Percentiles rank a stretch among this genome's conserved stretches.
phyloP scores from a whole-genome alignment of 2,797 vertebrate species.

The Falco novaeseelandiae region DNA sequence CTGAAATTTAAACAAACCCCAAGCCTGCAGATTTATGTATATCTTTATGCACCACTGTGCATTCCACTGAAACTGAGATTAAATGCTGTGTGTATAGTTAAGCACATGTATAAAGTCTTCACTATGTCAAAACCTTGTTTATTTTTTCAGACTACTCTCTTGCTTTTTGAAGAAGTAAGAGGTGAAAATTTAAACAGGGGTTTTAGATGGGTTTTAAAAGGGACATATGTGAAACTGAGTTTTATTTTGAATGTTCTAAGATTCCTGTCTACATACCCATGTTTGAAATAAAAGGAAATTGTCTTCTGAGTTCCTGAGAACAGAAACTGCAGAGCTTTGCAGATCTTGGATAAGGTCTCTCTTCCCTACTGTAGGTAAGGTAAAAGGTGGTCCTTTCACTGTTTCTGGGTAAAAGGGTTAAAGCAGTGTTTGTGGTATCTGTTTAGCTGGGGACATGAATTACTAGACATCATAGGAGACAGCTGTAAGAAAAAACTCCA shows the following conservation, averaged over 20 bases:
- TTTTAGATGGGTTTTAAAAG: background rate
- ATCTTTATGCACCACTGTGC: background rate
- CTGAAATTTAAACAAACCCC: background rate
- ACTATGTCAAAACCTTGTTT: background rate
- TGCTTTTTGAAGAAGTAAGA: background rate
- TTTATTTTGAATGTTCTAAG: background rate
- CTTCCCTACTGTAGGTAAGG: accelerated
- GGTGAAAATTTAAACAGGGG: background rate
- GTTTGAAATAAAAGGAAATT: background rate
- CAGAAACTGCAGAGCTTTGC: background rate
- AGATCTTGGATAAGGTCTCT: background rate
- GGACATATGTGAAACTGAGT: accelerated
- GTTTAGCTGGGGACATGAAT: background rate
- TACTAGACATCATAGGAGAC: background rate
- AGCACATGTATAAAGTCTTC: background rate
- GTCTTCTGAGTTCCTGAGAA: background rate
- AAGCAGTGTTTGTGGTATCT: background rate
- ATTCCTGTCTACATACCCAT: background rate
- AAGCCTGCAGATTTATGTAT: background rate
- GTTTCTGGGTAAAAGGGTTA: background rate
- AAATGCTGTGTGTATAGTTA: background rate
- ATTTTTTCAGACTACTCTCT: background rate
- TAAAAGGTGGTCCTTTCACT: background rate
- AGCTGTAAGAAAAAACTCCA: background rate
- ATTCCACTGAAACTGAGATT: background rate